phyloP scores from a whole-genome alignment of 2,797 vertebrate genomes.

The Sebastes diaconus region DNA sequence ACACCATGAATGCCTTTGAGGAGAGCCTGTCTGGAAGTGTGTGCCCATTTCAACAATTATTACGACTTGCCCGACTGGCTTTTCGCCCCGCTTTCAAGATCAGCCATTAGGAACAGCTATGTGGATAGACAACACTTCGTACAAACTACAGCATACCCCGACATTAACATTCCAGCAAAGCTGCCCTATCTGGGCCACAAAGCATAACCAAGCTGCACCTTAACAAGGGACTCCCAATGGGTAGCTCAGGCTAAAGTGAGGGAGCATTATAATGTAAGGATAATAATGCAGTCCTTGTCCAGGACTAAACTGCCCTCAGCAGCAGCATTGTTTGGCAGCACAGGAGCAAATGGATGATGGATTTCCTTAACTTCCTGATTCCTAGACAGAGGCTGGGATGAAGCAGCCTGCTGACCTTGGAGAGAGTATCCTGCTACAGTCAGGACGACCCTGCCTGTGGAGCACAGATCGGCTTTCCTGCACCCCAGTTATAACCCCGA shows the following conservation, averaged over 20 bases:
- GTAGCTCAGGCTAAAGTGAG: not conserved
- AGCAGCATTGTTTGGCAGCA: constrained; percentile 7
- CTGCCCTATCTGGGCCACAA: not conserved
- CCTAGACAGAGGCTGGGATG: constrained; percentile 12
- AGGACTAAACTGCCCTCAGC: not conserved
- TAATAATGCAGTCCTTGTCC: not conserved
- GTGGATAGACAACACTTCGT: not conserved
- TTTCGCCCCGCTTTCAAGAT: not conserved
- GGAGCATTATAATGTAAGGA: not conserved
- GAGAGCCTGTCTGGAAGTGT: too few relatives aligned
- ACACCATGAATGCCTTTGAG: too few relatives aligned
- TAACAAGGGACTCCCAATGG: not conserved
- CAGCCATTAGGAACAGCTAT: not conserved
- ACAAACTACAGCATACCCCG: not conserved
- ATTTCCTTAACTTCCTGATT: constrained; percentile 46
- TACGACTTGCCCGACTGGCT: not conserved
- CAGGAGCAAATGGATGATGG: constrained; percentile 22
- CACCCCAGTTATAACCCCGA: not conserved
- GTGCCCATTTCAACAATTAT: not conserved
- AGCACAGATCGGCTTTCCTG: constrained; percentile 2
- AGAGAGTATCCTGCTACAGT: not conserved
- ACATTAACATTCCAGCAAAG: not conserved
- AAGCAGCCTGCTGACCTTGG: constrained; percentile 12
- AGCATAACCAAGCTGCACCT: not conserved
- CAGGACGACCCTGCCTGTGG: not conserved